phyloP scores from a whole-genome alignment of 1,140 invertebrate species.

The Philaenus spumarius region DNA sequence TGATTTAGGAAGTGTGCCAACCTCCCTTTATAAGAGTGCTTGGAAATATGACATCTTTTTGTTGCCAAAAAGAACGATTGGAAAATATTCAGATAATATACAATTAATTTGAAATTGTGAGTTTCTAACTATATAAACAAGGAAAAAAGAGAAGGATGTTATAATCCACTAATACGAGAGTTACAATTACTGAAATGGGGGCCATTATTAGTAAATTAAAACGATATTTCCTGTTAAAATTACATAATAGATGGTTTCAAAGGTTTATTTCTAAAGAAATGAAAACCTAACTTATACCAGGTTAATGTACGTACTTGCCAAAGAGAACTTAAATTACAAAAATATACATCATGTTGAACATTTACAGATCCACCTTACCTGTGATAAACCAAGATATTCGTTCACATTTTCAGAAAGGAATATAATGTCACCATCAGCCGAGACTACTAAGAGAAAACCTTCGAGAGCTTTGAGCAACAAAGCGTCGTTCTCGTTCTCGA shows the following conservation, averaged over 20 bases:
- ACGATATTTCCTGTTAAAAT: too few species aligned
- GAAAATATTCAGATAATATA: too few species aligned
- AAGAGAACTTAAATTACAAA: conserved; percentile 7
- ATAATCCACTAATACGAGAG: not conserved
- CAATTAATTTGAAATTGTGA: too few species aligned
- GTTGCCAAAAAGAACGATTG: too few species aligned
- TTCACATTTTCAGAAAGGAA: conserved; percentile 88
- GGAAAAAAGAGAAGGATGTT: not conserved
- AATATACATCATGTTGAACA: not conserved
- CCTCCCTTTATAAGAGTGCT: too few species aligned
- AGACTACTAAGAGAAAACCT: conserved; percentile 79
- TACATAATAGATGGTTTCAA: too few species aligned
- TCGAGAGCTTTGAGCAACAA: conserved; percentile 73
- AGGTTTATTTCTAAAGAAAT: too few species aligned
- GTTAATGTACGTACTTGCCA: not conserved
- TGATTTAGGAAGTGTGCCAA: too few species aligned
- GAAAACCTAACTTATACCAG: too few species aligned
- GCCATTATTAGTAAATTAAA: too few species aligned
- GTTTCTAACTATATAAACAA: not conserved
- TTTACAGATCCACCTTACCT: conserved; percentile 50
- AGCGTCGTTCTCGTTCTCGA: conserved; percentile 43
- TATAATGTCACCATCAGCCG: conserved; percentile 81
- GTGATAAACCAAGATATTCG: conserved; percentile 81
- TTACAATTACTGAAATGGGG: too few species aligned
- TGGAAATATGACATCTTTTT: too few species aligned